Evolutionary conservation across 2,888 invertebrate species (phyloP), one percentile per base, ranked within the genome.

Genomic region (Polydrusus tereticollis): DNA sequence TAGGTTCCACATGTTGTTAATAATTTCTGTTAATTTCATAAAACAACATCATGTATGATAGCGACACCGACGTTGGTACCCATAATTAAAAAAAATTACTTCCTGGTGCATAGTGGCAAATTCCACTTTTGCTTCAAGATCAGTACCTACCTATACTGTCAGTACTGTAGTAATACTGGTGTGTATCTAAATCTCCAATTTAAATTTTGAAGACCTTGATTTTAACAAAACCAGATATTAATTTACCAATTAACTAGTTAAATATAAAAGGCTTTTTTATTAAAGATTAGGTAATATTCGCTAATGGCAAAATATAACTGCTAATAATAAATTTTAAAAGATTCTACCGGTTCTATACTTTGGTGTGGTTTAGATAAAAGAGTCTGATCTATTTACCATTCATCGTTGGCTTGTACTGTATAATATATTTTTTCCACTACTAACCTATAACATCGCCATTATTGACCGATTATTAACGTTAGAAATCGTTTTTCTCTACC

Each of bases 31-130:
- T 21, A 21, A 21, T 16, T 2, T 47, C 21, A 12, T 29, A 55
- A 55, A 23, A 23, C 6, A 50, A 50, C 23, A 26, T 50, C 50
- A 50, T 6, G 0, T 52, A 1, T 52, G 29, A 29, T 43, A 33
- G 45, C 29, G 43, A 45, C 43, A 5, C 29, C 14, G 23, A 45
- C n/a, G 52, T 26, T 3, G 21, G n/a, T 58, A 66, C 26, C 29
- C 41, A 36, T 66, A 66, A 66, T 58, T 58, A 58, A 43, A 38
- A 43, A 59, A 41, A 59, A 59, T 26, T 59, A 59, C 59, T 59
- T 59, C 59, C 59, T 59, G 23, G 26, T 38, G 18, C 36, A 43
- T 59, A 8, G 43, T 59, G 23, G 57, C 66, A 55, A 66, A 58
- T 18, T 16, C 29, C 47, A 66, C 36, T 23, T 18, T 18, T 16